These are phyloP conservation scores for Athene noctua DNA, from an alignment of 2,113 vertebrate genomes.

Conservation along the genomic window DNA sequence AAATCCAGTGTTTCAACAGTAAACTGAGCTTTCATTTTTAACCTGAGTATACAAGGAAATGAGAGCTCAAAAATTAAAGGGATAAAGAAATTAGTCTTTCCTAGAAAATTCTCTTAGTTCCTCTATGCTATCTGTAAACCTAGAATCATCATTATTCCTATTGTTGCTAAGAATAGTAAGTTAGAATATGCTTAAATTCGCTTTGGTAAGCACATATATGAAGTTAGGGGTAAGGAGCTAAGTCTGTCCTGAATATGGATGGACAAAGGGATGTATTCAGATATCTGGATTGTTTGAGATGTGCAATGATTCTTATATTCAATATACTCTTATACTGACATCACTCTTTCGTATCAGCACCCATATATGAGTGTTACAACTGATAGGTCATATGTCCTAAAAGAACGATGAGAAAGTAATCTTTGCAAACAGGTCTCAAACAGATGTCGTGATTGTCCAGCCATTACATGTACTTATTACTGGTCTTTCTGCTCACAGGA, in stretches of 20 bases:
- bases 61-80: background rate
- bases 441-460: background rate
- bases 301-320: background rate
- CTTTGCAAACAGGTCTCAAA: background rate
- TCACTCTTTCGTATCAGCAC: background rate
- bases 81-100: background rate
- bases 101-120: background rate
- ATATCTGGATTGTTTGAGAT: background rate
- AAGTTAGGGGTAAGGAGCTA: background rate
- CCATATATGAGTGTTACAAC: fast-evolving
- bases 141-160: background rate
- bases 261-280: background rate
- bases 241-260: background rate
- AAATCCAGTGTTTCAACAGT: background rate
- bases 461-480: background rate
- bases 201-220: background rate
- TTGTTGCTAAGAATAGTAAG: background rate
- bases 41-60: fast-evolving
- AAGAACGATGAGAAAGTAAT: background rate
- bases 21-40: background rate
- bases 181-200: background rate
- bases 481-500: conserved; percentile 54
- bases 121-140: background rate
- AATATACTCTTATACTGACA: background rate
- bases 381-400: background rate